phyloP scores from a whole-genome alignment of 2,113 vertebrate species.

The Anarhynchus alexandrinus region DNA sequence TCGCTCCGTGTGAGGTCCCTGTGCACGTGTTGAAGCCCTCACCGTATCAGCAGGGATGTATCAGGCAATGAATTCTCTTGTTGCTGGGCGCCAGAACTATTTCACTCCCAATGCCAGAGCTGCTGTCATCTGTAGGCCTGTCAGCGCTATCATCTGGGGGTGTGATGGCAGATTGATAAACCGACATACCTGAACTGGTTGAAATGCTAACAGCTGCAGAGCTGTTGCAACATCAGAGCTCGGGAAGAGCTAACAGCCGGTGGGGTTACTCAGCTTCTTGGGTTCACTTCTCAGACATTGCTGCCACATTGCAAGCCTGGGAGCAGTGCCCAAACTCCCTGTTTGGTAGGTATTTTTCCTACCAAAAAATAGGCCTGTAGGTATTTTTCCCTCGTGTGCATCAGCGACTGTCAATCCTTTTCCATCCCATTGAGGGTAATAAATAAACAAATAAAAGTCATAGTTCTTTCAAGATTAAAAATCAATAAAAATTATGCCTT shows the following conservation, averaged over 20 bases:
- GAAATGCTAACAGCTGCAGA: not conserved
- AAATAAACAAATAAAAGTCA: not conserved
- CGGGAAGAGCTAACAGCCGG: not conserved
- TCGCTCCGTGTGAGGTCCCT: not conserved
- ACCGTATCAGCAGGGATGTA: rapidly evolving
- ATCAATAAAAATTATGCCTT: not conserved
- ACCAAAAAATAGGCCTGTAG: no score
- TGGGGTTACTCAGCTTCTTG: not conserved
- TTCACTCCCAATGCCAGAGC: not conserved
- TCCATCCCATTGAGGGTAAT: not conserved
- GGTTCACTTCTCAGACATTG: not conserved
- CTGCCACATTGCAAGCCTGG: not conserved
- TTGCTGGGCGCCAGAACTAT: not conserved
- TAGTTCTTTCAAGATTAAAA: not conserved
- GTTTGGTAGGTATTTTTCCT: not conserved
- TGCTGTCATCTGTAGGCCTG: not conserved
- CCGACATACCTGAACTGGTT: not conserved
- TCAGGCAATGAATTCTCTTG: not conserved
- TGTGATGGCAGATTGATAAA: not conserved
- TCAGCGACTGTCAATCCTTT: not conserved
- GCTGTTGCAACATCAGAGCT: not conserved
- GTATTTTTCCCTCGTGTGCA: not conserved
- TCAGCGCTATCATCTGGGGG: not conserved
- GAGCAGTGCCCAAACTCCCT: not conserved
- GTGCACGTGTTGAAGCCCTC: rapidly evolving